These are phyloP conservation scores for Lampropteryx suffumata DNA, from an alignment of 2,888 invertebrate species.

Conservation along the genomic window DNA sequence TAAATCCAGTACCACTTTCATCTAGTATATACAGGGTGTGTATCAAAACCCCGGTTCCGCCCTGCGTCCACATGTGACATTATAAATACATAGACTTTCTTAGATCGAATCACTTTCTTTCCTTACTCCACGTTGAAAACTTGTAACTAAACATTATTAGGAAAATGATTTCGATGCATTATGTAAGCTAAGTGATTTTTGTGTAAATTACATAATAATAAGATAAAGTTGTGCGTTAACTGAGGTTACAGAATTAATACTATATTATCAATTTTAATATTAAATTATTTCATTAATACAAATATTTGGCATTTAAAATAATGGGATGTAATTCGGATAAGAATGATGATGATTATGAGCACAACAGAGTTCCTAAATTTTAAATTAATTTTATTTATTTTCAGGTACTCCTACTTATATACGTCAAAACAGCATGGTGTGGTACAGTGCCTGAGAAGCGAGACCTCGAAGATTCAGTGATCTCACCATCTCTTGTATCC, in stretches of 20 bases:
- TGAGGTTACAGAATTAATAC: too few species aligned
- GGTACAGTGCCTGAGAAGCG: constrained; percentile 26
- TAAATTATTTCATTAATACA: too few species aligned
- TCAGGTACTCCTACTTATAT: constrained; percentile 51
- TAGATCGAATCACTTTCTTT: constrained; percentile 55
- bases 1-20: constrained; percentile 47
- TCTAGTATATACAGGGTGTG: constrained; percentile 48
- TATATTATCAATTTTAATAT: too few species aligned
- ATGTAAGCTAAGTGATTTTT: constrained; percentile 50
- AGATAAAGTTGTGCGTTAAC: too few species aligned
- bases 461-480: constrained; percentile 18
- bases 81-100: constrained; percentile 36
- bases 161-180: constrained; percentile 54
- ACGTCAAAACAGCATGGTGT: constrained; percentile 17
- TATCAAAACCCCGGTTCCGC: constrained; percentile 50
- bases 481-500: constrained; percentile 14
- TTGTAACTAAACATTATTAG: constrained; percentile 28
- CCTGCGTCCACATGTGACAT: constrained; percentile 27
- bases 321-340: too few species aligned
- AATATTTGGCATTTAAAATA: too few species aligned
- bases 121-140: constrained; percentile 37
- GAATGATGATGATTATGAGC: too few species aligned
- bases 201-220: neutral
- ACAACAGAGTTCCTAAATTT: too few species aligned
- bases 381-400: constrained; percentile 19